phyloP scores from a whole-genome alignment of 2,113 vertebrate species.

The Labeo rohita region DNA sequence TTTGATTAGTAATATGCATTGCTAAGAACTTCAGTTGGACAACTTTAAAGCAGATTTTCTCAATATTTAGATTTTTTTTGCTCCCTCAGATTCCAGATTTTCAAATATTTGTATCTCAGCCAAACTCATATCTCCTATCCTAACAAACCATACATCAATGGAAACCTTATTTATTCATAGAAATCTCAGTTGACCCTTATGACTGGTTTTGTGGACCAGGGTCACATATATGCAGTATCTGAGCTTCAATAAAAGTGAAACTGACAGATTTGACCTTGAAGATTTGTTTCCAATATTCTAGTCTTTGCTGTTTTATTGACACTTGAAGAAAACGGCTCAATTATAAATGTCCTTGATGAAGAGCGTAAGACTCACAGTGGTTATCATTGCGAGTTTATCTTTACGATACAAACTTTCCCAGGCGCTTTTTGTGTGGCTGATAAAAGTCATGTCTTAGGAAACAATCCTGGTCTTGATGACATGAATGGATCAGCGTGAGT shows the following conservation, averaged over 20 bases:
- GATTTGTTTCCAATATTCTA: neutral
- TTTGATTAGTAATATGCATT: too few relatives aligned
- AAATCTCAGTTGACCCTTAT: too few relatives aligned
- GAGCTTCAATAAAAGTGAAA: neutral
- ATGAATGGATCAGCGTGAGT: conserved; percentile 37
- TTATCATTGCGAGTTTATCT: conserved; percentile 1
- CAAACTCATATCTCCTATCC: too few relatives aligned
- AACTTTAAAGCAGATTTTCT: too few relatives aligned
- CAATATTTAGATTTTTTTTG: too few relatives aligned
- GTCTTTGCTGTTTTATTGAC: neutral
- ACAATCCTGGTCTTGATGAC: neutral
- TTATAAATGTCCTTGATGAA: conserved; percentile 16
- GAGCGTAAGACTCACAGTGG: neutral
- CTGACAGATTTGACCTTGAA: neutral
- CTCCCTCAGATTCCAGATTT: too few relatives aligned
- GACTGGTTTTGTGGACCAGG: too few relatives aligned
- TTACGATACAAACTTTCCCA: conserved; percentile 27
- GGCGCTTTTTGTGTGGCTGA: neutral
- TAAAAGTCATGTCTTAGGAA: conserved; percentile 18
- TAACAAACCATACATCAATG: too few relatives aligned
- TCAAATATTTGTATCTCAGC: too few relatives aligned
- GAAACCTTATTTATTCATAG: too few relatives aligned
- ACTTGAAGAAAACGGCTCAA: neutral
- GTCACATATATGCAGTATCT: neutral
- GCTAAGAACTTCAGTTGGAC: too few relatives aligned